phyloP scores from a whole-genome alignment of 1,140 invertebrate species.

The Diorhabda carinulata region DNA sequence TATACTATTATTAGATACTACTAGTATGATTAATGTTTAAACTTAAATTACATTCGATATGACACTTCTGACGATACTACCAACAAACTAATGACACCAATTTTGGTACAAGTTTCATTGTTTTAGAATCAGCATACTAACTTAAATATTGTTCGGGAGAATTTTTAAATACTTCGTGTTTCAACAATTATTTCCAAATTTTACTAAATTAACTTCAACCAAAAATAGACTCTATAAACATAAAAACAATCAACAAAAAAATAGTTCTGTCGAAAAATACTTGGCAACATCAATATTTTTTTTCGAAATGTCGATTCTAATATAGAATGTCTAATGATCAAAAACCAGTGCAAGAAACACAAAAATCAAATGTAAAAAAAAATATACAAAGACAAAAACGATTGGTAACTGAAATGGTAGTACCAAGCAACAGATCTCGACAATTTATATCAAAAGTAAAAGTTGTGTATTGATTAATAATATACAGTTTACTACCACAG shows the following conservation, averaged over 20 bases:
- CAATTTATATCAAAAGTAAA: too few relatives aligned
- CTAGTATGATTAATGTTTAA: too few relatives aligned
- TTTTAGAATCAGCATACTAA: too few relatives aligned
- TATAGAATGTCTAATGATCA: conserved; percentile 32
- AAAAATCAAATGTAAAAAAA: neutral
- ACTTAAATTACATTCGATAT: too few relatives aligned
- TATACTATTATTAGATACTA: too few relatives aligned
- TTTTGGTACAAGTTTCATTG: too few relatives aligned
- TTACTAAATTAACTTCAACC: conserved; percentile 46
- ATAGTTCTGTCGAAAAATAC: conserved; percentile 29
- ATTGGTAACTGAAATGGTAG: neutral
- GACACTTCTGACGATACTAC: too few relatives aligned
- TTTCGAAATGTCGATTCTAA: conserved; percentile 32
- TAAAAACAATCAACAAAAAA: conserved; percentile 51
- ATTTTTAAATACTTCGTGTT: neutral
- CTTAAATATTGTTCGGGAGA: too few relatives aligned
- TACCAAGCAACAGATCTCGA: neutral
- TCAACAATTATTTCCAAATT: conserved; percentile 12
- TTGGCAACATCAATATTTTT: conserved; percentile 19
- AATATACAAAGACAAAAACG: neutral
- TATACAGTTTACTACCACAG: too few relatives aligned
- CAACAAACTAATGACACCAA: too few relatives aligned
- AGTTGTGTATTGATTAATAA: too few relatives aligned
- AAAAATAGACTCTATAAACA: conserved; percentile 52
- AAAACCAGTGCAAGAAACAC: neutral